A percentile compares a stretch with the other conserved stretches of the same genome.
Evolutionary conservation across 92 coral and sea anemone genomes (phyloP).

Genomic region (Ricordea florida): DNA sequence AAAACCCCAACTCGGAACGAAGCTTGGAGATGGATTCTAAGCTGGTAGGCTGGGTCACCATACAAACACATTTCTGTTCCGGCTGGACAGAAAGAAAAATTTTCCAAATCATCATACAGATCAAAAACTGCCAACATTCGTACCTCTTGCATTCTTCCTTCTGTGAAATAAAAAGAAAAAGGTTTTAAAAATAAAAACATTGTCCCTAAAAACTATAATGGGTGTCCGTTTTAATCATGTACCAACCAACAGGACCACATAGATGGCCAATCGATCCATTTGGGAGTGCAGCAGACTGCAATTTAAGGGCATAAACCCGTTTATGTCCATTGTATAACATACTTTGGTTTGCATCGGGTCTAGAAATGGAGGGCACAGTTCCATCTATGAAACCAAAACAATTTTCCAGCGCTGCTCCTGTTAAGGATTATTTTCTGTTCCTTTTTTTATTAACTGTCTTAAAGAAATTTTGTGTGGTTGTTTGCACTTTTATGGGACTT

Average conservation of each 20-base stretch:
- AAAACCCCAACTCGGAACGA: slow-evolving; percentile 34
- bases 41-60: slow-evolving; percentile 49
- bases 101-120: slow-evolving; percentile 12
- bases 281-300: neutral
- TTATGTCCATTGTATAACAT: slow-evolving; percentile 13
- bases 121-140: slow-evolving; percentile 2
- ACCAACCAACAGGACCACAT: slow-evolving; percentile 1
- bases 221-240: neutral
- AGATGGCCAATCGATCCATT: slow-evolving; percentile 10
- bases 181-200: neutral
- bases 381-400: slow-evolving; percentile 34
- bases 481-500: too few species aligned
- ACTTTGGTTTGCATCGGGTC: neutral
- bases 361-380: slow-evolving; percentile 1
- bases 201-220: neutral
- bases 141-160: slow-evolving; percentile 23
- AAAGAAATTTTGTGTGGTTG: too few species aligned
- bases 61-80: slow-evolving; percentile 39
- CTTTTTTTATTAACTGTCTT: too few species aligned
- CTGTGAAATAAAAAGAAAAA: slow-evolving; percentile 4
- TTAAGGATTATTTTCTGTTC: too few species aligned
- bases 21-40: slow-evolving; percentile 12
- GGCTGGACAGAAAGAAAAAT: slow-evolving; percentile 31
- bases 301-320: slow-evolving; percentile 13
- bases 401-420: too few species aligned